Percentiles rank a stretch among this genome's conserved stretches.
phyloP scores from a whole-genome alignment of 2,113 vertebrate species.

The Daphoenositta chrysoptera region DNA sequence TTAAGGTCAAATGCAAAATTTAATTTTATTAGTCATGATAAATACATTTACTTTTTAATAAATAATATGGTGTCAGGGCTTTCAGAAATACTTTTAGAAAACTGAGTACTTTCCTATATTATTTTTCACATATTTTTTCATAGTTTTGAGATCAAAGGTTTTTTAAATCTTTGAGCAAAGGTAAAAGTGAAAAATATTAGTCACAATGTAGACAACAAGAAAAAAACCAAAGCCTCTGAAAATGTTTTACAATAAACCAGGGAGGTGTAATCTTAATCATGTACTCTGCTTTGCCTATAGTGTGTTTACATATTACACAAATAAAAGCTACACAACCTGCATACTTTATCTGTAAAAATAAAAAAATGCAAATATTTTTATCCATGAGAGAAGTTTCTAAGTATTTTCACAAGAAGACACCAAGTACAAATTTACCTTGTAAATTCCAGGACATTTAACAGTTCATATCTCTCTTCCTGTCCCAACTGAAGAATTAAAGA shows the following conservation, averaged over 20 bases:
- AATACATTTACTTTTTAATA: not conserved
- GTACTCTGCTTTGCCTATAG: not conserved
- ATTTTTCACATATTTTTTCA: not conserved
- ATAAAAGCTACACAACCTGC: not conserved
- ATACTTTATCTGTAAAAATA: not conserved
- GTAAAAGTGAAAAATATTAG: not conserved
- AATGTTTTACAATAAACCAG: not conserved
- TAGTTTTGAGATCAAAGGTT: not conserved
- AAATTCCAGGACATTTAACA: conserved; percentile 95
- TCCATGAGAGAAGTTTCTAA: not conserved
- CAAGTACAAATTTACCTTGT: conserved; percentile 84
- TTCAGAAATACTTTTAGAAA: not conserved
- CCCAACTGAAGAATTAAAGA: conserved; percentile 73
- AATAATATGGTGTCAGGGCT: not conserved
- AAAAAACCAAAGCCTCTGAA: not conserved
- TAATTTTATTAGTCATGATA: not conserved
- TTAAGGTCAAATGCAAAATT: not conserved
- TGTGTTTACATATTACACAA: not conserved
- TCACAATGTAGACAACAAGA: not conserved
- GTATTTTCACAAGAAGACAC: not conserved
- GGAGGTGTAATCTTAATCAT: not conserved
- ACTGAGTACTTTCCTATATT: not conserved
- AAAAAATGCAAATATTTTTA: not conserved
- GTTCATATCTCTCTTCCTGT: conserved; percentile 88
- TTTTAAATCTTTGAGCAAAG: not conserved